phyloP scores from a whole-genome alignment of 2,113 vertebrate species.

The Columba janthina region DNA sequence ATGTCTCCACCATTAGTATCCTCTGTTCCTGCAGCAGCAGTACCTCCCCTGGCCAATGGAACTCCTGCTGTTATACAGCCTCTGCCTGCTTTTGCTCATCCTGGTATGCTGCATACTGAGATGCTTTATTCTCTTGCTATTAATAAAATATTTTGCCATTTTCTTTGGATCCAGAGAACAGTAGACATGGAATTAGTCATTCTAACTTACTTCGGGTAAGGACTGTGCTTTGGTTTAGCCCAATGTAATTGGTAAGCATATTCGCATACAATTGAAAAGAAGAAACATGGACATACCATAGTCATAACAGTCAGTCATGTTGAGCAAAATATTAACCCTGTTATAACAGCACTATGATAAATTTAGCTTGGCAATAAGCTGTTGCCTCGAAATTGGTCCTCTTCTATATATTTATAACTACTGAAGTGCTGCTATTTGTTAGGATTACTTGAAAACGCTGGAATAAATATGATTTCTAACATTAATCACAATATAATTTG shows the following conservation, averaged over 20 bases:
- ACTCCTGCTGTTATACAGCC: constrained; percentile 90
- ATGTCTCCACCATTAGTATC: constrained; percentile 93
- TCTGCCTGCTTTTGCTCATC: constrained; percentile 88
- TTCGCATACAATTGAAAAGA: background rate
- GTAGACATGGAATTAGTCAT: background rate
- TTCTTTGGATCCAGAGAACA: background rate
- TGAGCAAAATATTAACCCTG: background rate
- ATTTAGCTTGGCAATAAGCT: background rate
- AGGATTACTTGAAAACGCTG: background rate
- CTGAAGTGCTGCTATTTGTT: background rate
- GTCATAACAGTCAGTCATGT: background rate
- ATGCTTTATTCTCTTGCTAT: constrained; percentile 24
- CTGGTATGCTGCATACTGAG: constrained; percentile 77
- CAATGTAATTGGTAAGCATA: background rate
- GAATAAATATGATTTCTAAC: background rate
- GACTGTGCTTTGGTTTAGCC: background rate
- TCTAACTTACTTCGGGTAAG: background rate
- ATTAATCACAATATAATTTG: background rate
- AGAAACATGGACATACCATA: background rate
- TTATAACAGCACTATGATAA: background rate
- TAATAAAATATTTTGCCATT: constrained; percentile 21
- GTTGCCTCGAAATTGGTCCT: background rate
- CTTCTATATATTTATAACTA: background rate
- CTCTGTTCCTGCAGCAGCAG: constrained; percentile 82
- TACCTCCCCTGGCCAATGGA: constrained; percentile 92